These are phyloP conservation scores for Eutolmus rufibarbis DNA, from an alignment of 2,888 invertebrate genomes.

Conservation along the genomic window DNA sequence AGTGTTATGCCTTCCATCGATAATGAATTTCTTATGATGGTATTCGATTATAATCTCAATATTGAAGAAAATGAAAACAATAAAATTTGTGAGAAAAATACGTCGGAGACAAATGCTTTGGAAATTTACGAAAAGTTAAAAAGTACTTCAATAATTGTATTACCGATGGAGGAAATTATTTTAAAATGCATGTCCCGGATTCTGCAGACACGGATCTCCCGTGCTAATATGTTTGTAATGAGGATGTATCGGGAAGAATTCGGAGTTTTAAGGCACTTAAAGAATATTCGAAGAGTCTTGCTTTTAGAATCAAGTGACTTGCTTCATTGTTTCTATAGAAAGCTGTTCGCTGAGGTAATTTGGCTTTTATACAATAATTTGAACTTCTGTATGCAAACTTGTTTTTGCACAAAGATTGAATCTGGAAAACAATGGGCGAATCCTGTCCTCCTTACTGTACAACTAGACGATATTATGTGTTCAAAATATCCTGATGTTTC, in stretches of 20 bases:
- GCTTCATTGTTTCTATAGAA: constrained; percentile 64
- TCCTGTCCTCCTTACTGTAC: constrained; percentile 61
- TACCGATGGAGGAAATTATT: constrained; percentile 63
- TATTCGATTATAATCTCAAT: constrained; percentile 52
- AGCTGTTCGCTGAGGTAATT: constrained; percentile 63
- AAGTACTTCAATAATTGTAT: constrained; percentile 53
- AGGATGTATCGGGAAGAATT: constrained; percentile 64
- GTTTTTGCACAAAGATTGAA: constrained; percentile 60
- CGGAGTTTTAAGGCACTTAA: constrained; percentile 62
- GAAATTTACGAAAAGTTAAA: constrained; percentile 51
- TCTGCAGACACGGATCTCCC: constrained; percentile 59
- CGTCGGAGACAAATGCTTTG: constrained; percentile 18
- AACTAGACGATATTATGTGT: constrained; percentile 64
- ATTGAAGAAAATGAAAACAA: constrained; percentile 38
- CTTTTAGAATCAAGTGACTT: constrained; percentile 66
- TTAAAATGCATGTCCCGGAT: constrained; percentile 60
- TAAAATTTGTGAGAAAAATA: neutral
- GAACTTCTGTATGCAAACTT: neutral
- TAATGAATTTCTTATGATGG: constrained; percentile 54
- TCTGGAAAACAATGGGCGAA: constrained; percentile 62
- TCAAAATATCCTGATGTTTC: constrained; percentile 60
- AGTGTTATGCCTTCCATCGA: constrained; percentile 1
- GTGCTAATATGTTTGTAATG: constrained; percentile 64
- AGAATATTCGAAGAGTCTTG: constrained; percentile 64
- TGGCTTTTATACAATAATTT: neutral